Conservation (phyloP, 2,113 vertebrate species). For the Cyanistes caeruleus region DNA sequence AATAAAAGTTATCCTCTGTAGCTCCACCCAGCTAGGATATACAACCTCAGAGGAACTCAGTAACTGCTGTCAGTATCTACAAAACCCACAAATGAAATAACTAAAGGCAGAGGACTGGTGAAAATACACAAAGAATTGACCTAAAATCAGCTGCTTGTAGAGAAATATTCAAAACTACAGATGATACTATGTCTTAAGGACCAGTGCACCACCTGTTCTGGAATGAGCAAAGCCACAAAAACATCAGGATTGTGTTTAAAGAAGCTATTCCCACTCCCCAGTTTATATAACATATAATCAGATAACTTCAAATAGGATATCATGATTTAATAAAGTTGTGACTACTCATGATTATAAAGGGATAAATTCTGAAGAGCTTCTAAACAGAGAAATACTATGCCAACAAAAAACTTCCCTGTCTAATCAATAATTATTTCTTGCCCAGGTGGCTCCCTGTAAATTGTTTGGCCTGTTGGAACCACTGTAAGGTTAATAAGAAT, state of each 20-base stretch:
- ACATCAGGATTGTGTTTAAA: background rate
- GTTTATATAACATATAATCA: background rate
- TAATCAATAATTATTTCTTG: background rate
- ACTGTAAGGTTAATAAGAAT: background rate
- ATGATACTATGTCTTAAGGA: background rate
- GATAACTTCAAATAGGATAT: background rate
- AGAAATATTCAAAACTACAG: background rate
- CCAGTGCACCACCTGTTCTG: background rate
- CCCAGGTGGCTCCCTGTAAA: background rate
- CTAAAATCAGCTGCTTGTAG: background rate
- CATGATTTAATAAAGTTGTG: background rate
- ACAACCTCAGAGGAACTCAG: background rate
- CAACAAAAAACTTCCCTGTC: background rate
- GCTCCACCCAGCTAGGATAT: background rate
- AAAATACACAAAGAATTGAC: background rate
- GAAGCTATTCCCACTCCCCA: background rate
- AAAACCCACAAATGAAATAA: background rate
- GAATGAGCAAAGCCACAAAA: background rate
- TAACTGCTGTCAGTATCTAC: background rate
- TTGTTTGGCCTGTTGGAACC: background rate
- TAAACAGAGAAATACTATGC: background rate
- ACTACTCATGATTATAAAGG: accelerated
- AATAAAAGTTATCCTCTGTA: background rate
- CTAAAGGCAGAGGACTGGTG: background rate
- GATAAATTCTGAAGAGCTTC: background rate